Evolutionary conservation across 2,888 invertebrate species (phyloP).

Genomic region (Hipparchia sbordonii): DNA sequence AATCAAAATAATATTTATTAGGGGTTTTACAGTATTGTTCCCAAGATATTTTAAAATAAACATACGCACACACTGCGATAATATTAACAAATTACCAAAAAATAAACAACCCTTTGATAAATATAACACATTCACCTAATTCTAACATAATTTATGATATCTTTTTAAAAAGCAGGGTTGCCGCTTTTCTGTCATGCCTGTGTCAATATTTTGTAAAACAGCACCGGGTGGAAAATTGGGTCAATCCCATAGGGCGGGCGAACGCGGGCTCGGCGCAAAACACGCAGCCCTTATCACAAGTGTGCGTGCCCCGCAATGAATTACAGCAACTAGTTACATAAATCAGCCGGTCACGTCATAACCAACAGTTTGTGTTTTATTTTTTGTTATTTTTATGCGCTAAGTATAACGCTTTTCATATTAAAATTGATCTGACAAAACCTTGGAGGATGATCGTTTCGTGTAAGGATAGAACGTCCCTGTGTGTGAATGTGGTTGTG

Average conservation of each 20-base stretch:
- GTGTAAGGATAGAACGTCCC: no score
- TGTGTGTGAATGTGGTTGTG: no score
- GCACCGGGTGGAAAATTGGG: conserved; percentile 12
- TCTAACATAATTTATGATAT: not conserved
- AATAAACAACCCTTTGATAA: not conserved
- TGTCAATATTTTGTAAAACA: conserved; percentile 1
- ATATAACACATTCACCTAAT: not conserved
- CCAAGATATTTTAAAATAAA: not conserved
- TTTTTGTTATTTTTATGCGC: not conserved
- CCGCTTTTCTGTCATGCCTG: conserved; percentile 46
- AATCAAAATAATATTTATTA: not conserved
- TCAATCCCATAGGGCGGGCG: conserved; percentile 21
- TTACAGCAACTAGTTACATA: conserved; percentile 55
- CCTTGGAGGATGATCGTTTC: no score
- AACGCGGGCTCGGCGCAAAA: conserved; percentile 5
- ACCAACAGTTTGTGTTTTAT: conserved; percentile 38
- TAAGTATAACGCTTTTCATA: no score
- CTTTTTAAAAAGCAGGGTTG: not conserved
- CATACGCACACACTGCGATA: not conserved
- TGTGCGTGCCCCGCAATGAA: conserved; percentile 59
- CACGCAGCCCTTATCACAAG: conserved; percentile 48
- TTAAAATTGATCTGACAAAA: no score
- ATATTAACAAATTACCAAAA: not conserved
- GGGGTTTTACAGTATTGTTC: not conserved
- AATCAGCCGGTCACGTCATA: conserved; percentile 64